Evolutionary conservation across 2,888 invertebrate genomes (phyloP), one percentile per base, ranked within the genome.

Genomic region (Oscheius sp.): DNA sequence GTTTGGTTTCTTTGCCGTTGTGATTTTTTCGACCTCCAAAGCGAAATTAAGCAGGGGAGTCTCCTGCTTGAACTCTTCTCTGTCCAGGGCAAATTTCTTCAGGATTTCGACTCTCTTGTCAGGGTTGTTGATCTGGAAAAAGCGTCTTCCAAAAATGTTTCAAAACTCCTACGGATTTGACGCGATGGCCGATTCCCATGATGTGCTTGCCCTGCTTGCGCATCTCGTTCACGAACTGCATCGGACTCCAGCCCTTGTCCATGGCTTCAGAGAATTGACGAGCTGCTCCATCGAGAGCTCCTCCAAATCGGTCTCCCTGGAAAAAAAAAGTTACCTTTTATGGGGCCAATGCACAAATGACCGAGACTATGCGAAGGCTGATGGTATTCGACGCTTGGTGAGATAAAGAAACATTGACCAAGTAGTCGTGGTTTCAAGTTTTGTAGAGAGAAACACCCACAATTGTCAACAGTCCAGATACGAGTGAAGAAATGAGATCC

Each of bases 1-100:
- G 92, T 99, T 99, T n/a, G 99, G 99, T 91, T 99, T 99, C 93
- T 99, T 99, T 86, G 96, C 94, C 2, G 96, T 99, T 32, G 99
- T 99, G 89, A 99, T 96, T 89, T 97, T 96, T 89, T 99, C 99
- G 50, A 99, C 98, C 91, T 97, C 96, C 11, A 97, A 91, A 1
- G 99, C 99, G 90, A 96, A 99, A 79, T 94, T 93, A 11, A 98
- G 92, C n/a, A 99, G 92, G 0, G 98, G 98, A 84, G 94, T 95
- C 2, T 94, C 93, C 1, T 97, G 97, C 70, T 81, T 80, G 79
- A 89, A 89, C 42, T 79, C 74, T 92, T 96, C 96, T 89, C 95
- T 93, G 75, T 95, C 93, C 90, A 95, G 92, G 32, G 96, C 97
- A 90, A 94, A 99, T 59, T 81, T 95, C 89, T 97, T 97, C 84